These are phyloP conservation scores for Spinibarbus caldwelli DNA, from an alignment of 2,797 vertebrate genomes.

Conservation along the genomic window DNA sequence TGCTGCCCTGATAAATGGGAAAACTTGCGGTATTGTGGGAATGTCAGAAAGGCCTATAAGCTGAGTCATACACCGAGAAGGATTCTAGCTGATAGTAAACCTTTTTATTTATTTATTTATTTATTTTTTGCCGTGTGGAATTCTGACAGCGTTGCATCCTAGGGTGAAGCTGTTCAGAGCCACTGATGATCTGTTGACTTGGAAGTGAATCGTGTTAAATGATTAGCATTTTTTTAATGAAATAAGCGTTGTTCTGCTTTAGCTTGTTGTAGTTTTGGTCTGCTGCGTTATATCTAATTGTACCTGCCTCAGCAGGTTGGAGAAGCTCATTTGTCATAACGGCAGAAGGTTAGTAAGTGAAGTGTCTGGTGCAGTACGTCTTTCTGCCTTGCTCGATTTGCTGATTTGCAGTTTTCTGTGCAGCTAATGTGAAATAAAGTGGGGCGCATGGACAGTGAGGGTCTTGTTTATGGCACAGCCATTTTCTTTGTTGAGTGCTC, in stretches of 20 bases:
- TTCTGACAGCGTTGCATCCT: neutral
- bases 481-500: constrained; percentile 53
- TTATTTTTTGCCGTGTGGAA: neutral
- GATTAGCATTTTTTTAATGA: constrained; percentile 22
- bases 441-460: constrained; percentile 24
- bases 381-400: constrained; percentile 35
- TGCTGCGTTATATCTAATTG: constrained; percentile 33
- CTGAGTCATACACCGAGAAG: constrained; percentile 19
- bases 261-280: constrained; percentile 23
- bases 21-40: neutral
- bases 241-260: constrained; percentile 15
- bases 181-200: neutral
- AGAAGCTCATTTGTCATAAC: constrained; percentile 44
- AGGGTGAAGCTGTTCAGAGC: neutral
- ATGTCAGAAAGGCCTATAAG: constrained; percentile 19
- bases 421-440: constrained; percentile 50
- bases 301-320: constrained; percentile 39
- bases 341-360: constrained; percentile 39
- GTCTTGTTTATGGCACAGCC: constrained; percentile 49
- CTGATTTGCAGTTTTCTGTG: constrained; percentile 43
- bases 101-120: too few species aligned
- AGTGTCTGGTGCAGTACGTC: constrained; percentile 26
- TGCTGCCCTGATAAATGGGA: neutral
- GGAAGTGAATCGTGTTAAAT: neutral
- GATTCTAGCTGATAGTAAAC: too few species aligned